Evolutionary conservation across 53 echinoderm and acorn worm genomes (phyloP), one percentile per base, ranked within the genome.

Genomic region (Stichopus horrens): DNA sequence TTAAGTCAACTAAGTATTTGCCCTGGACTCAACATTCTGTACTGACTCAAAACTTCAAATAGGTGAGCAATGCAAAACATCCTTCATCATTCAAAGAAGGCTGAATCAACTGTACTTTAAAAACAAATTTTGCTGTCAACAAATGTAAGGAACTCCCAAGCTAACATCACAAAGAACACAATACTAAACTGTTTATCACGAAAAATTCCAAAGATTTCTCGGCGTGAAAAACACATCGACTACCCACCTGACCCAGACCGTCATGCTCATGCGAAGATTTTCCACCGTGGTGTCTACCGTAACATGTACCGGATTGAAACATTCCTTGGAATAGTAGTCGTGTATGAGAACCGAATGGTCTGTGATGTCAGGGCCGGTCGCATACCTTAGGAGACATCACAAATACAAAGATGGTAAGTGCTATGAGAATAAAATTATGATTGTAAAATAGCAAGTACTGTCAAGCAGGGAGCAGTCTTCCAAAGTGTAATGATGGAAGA

Each of bases 301-400:
- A 23, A 99, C 86, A 66, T 99, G 99, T n/a, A 99, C 91, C 0
- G 99, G 99, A 23, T 96, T 94, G 77, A 74, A 90, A 59, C 99
- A 99, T 89, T 99, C 99, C 73, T 96, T 87, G 37, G 95, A 95
- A 60, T 99, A 99, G 89, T 99, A 99, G 55, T 99, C 98, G 60
- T 99, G 99, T 55, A 99, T 99, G 23, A 99, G 91, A 52, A 99
- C 94, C 6, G 99, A 99, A 86, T 96, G 96, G 53, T 96, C 99
- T 76, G 94, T 94, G 83, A 98, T 99, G 58, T 96, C 99, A 52
- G 92, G 76, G 53, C 99, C 99, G 57, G 99, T 99, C 57, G 99
- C 99, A 88, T 99, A 99, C 99, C 99, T 99, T 79, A 19, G 56
- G 66, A 90, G 21, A 77, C 37, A 37, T 37, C 37, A 37, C 2